Evolutionary conservation across 1,140 invertebrate genomes (phyloP).

Genomic region (Cyclargus thomasi): DNA sequence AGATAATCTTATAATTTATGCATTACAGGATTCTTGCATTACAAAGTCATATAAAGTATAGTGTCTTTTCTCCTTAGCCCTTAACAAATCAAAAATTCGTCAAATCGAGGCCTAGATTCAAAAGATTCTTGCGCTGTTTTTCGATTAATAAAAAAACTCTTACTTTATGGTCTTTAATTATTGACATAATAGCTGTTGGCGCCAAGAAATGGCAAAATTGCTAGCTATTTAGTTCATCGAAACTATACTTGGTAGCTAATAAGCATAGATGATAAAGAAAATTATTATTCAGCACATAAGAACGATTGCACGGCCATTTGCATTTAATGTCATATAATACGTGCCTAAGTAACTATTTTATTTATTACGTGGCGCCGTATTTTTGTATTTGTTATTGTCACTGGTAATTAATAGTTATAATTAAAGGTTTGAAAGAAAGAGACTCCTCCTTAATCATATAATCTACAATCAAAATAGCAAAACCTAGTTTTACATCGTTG

Average conservation of each 20-base stretch:
- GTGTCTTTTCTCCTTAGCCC: too few relatives aligned
- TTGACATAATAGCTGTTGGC: background rate
- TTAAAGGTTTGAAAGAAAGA: too few relatives aligned
- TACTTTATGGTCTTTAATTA: background rate
- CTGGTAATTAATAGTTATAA: background rate
- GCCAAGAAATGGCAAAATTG: background rate
- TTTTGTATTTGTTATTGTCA: background rate
- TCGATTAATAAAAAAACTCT: background rate
- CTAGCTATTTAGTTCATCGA: slow-evolving; percentile 6
- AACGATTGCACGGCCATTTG: background rate
- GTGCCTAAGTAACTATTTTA: background rate
- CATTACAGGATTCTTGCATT: too few relatives aligned
- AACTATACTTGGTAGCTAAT: background rate
- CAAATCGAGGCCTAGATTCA: too few relatives aligned
- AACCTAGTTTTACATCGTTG: too few relatives aligned
- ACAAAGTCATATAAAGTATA: too few relatives aligned
- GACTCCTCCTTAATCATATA: too few relatives aligned
- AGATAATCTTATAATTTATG: too few relatives aligned
- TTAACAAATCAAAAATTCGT: too few relatives aligned
- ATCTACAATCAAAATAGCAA: too few relatives aligned
- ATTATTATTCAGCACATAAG: slow-evolving; percentile 8
- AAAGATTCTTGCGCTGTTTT: background rate
- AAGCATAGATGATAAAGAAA: slow-evolving; percentile 9
- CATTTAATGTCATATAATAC: slow-evolving; percentile 10
- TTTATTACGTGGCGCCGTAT: background rate